Conservation (phyloP, 2,888 invertebrate genomes). For the Troglohyphantes excavatus region DNA sequence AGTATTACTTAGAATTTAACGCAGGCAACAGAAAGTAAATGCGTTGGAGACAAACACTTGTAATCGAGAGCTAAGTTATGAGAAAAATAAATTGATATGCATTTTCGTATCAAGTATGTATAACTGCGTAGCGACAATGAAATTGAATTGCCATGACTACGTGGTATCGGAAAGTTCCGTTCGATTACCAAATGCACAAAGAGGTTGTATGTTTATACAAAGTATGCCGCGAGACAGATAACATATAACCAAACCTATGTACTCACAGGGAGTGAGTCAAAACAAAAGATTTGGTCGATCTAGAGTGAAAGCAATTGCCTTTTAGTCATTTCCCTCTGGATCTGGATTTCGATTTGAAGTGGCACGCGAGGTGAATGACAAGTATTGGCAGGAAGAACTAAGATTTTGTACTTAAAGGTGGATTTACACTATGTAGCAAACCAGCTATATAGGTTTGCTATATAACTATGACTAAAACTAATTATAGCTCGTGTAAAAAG, state of each 20-base stretch:
- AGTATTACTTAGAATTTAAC: slow-evolving; percentile 54
- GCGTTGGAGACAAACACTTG: slow-evolving; percentile 15
- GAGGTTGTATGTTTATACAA: background rate
- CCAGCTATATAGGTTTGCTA: no score
- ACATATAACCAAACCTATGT: background rate
- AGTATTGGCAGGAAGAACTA: no score
- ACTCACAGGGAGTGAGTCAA: background rate
- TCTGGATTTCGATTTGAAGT: no score
- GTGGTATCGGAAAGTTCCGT: background rate
- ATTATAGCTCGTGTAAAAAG: no score
- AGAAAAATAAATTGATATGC: slow-evolving; percentile 4
- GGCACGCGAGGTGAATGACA: no score
- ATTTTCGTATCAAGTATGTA: slow-evolving; percentile 16
- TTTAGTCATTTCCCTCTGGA: no score
- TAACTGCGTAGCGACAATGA: slow-evolving; percentile 44
- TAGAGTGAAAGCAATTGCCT: background rate
- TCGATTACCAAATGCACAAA: background rate
- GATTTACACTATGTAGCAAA: no score
- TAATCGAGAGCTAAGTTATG: no score
- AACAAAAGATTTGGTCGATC: no score
- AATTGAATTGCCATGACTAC: slow-evolving; percentile 62
- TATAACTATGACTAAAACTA: no score
- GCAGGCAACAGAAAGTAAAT: background rate
- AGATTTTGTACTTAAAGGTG: no score
- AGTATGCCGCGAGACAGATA: background rate